Base-by-base conservation (phyloP, 2,113 vertebrate species). In the Narcine bancroftii region DNA sequence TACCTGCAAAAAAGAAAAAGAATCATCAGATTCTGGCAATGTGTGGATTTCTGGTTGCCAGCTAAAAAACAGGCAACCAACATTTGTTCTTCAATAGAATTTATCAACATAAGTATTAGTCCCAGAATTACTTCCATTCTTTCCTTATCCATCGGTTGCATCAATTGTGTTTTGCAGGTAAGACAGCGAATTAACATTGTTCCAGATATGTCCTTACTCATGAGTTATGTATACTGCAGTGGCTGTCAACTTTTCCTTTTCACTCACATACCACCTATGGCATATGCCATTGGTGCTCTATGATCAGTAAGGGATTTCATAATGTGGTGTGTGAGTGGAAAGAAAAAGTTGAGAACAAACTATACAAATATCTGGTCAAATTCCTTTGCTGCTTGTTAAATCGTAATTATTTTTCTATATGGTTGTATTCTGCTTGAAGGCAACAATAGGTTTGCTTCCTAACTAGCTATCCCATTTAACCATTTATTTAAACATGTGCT, bases 1-100 rank as follows among this genome's bases (percentile, higher is more conserved):
- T 98, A 99, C 94, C 98, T 99, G 95, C 77, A 93, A 95, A 87
- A 93, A 79, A 92, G 92, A 92, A 93, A 50, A 92, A 91, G 63
- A 21, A 69, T n/a, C 42, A 33, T 66, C 39, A 69, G 39, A 66
- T 91, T 91, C 89, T 11, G 36, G 11, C 63, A 71, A 71, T 45
- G 39, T 91, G 10, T 47, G 3, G 39, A n/a, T 11, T 69, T 33
- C n/a, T 45, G 63, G 11, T 91, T 21, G 24, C 2, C 21, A 26
- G 39, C 63, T 91, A 47, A 29, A 24, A 69, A 69, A 11, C 60
- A 91, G 65, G 36, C 4, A 69, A 69, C 15, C 10, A 91, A 69
- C 24, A 19, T 66, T 26, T 7, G 3, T 39, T 33, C 15, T 63
- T 60, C 39, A 5, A 21, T 42, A 11, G 6, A 36, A 21, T 66